Percentiles rank a stretch among this genome's conserved stretches.
Evolutionary conservation across 2,888 invertebrate species (phyloP).

Genomic region (Ophion obscuratus): DNA sequence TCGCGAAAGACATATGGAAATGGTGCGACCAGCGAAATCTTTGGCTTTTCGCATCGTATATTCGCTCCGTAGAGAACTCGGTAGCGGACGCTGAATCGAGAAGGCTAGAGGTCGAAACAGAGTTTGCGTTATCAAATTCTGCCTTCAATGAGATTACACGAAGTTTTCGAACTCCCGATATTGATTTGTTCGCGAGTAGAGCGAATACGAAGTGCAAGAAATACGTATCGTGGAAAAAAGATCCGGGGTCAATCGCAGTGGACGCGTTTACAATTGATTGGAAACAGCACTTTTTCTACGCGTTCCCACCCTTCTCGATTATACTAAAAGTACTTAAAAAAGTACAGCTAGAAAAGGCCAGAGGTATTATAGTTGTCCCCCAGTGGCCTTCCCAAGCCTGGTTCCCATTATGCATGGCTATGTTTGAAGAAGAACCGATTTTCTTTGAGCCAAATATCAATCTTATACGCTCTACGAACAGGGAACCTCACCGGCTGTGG

Average conservation of each 20-base stretch:
- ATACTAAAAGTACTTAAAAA: slow-evolving; percentile 8
- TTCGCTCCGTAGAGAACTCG: slow-evolving; percentile 16
- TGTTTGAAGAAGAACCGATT: slow-evolving; percentile 9
- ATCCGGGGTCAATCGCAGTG: slow-evolving; percentile 20
- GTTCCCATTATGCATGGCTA: slow-evolving; percentile 13
- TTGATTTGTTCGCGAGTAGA: slow-evolving; percentile 39
- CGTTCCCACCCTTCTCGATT: slow-evolving; percentile 44
- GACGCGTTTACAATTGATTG: slow-evolving; percentile 28
- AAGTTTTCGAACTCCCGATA: slow-evolving; percentile 23
- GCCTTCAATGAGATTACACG: slow-evolving; percentile 18
- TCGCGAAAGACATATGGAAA: slow-evolving; percentile 43
- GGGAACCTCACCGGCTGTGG: slow-evolving; percentile 35
- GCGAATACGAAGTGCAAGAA: neutral
- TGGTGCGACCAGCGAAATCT: slow-evolving; percentile 43
- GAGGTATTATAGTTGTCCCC: slow-evolving; percentile 7
- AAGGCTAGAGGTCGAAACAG: slow-evolving; percentile 2
- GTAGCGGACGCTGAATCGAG: slow-evolving; percentile 39
- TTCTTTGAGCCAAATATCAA: slow-evolving; percentile 13
- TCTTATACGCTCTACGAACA: slow-evolving; percentile 11
- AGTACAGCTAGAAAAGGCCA: slow-evolving; percentile 14
- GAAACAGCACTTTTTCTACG: slow-evolving; percentile 51
- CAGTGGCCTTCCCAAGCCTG: slow-evolving; percentile 15
- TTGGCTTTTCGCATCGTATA: slow-evolving; percentile 40
- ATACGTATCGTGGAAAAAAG: slow-evolving; percentile 36
- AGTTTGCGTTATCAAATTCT: neutral